These are phyloP conservation scores for Cydia strobilella DNA, from an alignment of 1,140 invertebrate genomes.

Conservation along the genomic window DNA sequence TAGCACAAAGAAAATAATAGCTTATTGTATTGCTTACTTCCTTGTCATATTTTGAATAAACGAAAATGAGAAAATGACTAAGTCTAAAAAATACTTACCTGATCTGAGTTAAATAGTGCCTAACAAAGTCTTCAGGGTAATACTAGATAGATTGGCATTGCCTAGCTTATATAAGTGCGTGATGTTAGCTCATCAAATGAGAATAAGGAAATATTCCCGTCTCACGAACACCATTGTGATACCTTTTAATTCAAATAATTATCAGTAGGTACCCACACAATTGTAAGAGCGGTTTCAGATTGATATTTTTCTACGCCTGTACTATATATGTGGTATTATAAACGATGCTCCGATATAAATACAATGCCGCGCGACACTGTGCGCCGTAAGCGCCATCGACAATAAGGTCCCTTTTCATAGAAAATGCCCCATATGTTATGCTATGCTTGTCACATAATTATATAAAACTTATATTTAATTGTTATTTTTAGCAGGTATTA, in stretches of 20 bases:
- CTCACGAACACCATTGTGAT: slow-evolving; percentile 10
- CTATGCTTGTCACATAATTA: no score
- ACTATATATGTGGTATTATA: no score
- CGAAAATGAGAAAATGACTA: not conserved
- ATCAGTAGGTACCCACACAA: not conserved
- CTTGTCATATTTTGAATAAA: not conserved
- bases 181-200: not conserved
- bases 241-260: slow-evolving; percentile 1
- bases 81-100: not conserved
- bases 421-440: no score
- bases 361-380: no score
- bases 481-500: no score
- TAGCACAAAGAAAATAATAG: no score
- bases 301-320: not conserved
- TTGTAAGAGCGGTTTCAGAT: not conserved
- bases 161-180: not conserved
- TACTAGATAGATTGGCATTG: not conserved
- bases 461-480: no score
- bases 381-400: no score
- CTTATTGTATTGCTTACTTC: not conserved
- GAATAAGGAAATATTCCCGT: slow-evolving; percentile 1
- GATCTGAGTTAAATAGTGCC: not conserved
- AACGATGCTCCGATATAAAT: no score
- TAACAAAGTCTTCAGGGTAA: slow-evolving; percentile 6
- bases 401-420: no score